Base-by-base conservation (phyloP, 2,113 vertebrate species). In the Atlantisia rogersi region DNA sequence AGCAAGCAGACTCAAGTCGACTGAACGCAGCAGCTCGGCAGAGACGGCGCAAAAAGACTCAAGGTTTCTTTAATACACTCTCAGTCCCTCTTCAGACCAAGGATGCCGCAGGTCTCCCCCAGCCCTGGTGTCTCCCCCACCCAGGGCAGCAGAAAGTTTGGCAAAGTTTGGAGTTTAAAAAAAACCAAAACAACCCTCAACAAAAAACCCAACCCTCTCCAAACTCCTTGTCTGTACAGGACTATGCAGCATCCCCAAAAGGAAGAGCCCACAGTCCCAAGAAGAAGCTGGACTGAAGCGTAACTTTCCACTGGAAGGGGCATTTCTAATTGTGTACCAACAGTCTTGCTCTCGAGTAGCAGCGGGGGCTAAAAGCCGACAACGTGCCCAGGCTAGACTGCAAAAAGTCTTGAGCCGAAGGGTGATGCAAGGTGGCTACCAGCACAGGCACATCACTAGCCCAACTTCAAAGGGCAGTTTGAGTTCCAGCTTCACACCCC, bases 31-130 rank as follows among this genome's bases (percentile, higher is more conserved):
- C 68, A 63, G 48, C 74, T 50, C 60, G 48, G 42, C 83, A 88
- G 8, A 78, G n/a, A 77, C 46, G 10, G 31, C 3, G 0, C 6
- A 9, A 11, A 26, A 83, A 59, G 31, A 16, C 5, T 6, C 7
- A 69, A 84, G 29, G 50, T 46, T 60, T 17, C 28, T 64, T 48
- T 29, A 80, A 44, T 8, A 44, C 0, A 2, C 9, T 60, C 10
- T 4, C 64, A n/a, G 48, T 26, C 12, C 12, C 31, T 63, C 55
- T 52, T 13, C 24, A 7, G 73, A 52, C 5, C 3, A 15, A 65
- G 19, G 42, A 59, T 0, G 0, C 22, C 13, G 6, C 0, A 0
- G 14, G 46, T 59, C 13, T 29, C 10, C 17, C 24, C 15, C 0
- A 0, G 12, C 4, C 20, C 9, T 25, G 19, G 26, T 17, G 18